Evolutionary conservation across 37 sponge, comb jelly and placozoan genomes (phyloP).

Genomic region (Amphimedon queenslandica): DNA sequence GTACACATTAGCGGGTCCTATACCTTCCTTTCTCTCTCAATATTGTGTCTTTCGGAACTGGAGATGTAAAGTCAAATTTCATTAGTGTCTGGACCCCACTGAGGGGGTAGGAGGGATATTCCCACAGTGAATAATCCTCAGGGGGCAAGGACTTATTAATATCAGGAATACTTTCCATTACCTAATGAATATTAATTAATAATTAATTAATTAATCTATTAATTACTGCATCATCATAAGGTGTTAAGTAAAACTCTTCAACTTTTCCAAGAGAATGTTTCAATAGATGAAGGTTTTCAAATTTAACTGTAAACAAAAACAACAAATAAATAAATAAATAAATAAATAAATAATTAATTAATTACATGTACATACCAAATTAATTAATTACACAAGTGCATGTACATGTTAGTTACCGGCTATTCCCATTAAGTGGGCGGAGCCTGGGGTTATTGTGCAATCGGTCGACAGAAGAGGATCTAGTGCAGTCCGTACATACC

Average conservation of each 20-base stretch:
- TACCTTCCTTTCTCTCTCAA: not conserved
- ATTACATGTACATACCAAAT: not conserved
- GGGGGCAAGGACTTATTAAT: no score
- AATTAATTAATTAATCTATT: no score
- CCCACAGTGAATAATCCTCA: slow-evolving; percentile 78
- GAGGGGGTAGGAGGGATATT: slow-evolving; percentile 61
- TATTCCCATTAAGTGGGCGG: slow-evolving; percentile 45
- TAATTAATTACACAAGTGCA: no score
- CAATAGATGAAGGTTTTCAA: slow-evolving; percentile 58
- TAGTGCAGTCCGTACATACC: slow-evolving; percentile 50
- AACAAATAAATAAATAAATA: no score
- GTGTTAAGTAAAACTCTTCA: slow-evolving; percentile 62
- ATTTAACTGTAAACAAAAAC: slow-evolving; percentile 46
- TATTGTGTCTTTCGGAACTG: slow-evolving; percentile 13
- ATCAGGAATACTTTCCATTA: no score
- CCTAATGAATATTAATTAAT: no score
- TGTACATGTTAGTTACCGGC: slow-evolving; percentile 55
- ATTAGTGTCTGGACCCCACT: slow-evolving; percentile 38
- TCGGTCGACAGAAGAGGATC: slow-evolving; percentile 14
- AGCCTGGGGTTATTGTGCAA: slow-evolving; percentile 25
- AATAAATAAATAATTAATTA: not conserved
- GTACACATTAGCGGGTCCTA: slow-evolving; percentile 13
- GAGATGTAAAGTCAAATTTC: slow-evolving; percentile 62
- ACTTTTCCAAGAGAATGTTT: slow-evolving; percentile 57
- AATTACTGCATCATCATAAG: slow-evolving; percentile 60